Evolutionary conservation across 2,797 vertebrate species (phyloP).

Genomic region (Pangasius larnaudii): DNA sequence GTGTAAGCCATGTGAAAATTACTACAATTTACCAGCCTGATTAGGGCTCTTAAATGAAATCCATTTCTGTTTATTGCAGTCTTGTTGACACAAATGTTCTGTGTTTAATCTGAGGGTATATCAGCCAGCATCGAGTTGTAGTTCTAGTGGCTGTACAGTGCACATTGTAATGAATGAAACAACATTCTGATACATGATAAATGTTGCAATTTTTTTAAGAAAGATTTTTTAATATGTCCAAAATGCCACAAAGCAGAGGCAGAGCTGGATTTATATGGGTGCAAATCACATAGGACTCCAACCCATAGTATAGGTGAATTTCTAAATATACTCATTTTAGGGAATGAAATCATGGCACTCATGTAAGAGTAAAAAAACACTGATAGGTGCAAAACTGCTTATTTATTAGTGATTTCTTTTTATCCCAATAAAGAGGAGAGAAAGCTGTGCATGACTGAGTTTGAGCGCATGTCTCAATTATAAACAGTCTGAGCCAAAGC

Average conservation of each 20-base stretch:
- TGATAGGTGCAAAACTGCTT: not conserved
- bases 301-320: not conserved
- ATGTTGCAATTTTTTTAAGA: not conserved
- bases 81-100: not conserved
- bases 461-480: not conserved
- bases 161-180: not conserved
- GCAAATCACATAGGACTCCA: not conserved
- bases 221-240: not conserved
- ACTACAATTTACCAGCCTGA: not conserved
- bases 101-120: not conserved
- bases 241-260: not conserved
- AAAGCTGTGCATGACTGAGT: not conserved
- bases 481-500: not conserved
- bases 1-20: not conserved
- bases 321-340: not conserved
- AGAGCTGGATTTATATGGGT: not conserved
- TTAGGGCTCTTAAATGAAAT: not conserved
- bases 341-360: not conserved
- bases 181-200: not conserved
- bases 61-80: not conserved
- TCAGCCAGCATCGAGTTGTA: not conserved
- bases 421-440: not conserved
- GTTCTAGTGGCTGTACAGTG: not conserved
- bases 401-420: not conserved
- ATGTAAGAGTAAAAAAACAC: not conserved